Evolutionary conservation across 2,113 vertebrate species (phyloP).

Genomic region (Hiodon alosoides): DNA sequence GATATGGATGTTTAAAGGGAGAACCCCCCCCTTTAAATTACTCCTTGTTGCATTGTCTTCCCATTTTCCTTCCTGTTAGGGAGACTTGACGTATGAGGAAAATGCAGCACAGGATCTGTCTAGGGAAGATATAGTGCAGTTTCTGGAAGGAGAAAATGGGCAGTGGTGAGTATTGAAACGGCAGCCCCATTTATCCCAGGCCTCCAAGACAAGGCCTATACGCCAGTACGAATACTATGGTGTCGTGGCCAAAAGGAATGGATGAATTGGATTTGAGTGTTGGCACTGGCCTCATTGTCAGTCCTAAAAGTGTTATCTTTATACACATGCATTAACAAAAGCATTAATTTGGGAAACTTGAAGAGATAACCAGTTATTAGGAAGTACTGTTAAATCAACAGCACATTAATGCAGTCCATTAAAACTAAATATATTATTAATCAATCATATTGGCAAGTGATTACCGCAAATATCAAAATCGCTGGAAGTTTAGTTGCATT

Average conservation of each 20-base stretch:
- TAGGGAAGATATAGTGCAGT: slow-evolving; percentile 67
- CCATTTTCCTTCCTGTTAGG: slow-evolving; percentile 42
- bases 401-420: too few relatives aligned
- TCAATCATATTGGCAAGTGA: too few relatives aligned
- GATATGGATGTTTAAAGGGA: slow-evolving; percentile 15
- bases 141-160: slow-evolving; percentile 72
- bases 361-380: too few relatives aligned
- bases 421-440: too few relatives aligned
- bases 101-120: slow-evolving; percentile 54
- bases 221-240: too few relatives aligned
- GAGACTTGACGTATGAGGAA: slow-evolving; percentile 68
- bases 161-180: slow-evolving; percentile 70
- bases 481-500: not conserved
- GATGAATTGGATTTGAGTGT: not conserved
- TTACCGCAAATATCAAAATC: too few relatives aligned
- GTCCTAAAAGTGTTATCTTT: not conserved
- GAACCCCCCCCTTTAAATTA: slow-evolving; percentile 16
- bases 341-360: too few relatives aligned
- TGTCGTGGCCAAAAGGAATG: too few relatives aligned
- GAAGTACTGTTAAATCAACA: too few relatives aligned
- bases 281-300: not conserved
- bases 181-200: not conserved
- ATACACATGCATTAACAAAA: too few relatives aligned
- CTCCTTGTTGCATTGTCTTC: slow-evolving; percentile 4
- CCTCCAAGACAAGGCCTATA: not conserved